Conservation (phyloP, 1,140 invertebrate genomes). For the Zaprionus capensis region DNA sequence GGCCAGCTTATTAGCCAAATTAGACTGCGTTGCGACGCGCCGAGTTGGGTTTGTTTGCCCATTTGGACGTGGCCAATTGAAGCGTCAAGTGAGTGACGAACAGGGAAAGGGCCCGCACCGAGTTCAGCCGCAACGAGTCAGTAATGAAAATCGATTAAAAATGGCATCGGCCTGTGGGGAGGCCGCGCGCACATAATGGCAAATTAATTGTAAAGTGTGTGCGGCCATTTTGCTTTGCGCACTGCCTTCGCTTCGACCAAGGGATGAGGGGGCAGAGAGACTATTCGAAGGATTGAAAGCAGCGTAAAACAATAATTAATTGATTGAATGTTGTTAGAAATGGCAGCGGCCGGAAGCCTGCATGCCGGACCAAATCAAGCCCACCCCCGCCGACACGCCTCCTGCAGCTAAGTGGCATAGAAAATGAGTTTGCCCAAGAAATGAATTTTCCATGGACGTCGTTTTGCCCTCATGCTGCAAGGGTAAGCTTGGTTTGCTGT, state of each 20-base stretch:
- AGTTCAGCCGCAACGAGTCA: slow-evolving; percentile 51
- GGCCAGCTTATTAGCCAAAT: slow-evolving; percentile 80
- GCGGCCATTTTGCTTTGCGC: slow-evolving; percentile 76
- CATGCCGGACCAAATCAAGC: slow-evolving; percentile 3
- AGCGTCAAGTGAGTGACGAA: slow-evolving; percentile 77
- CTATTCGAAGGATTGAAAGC: slow-evolving; percentile 71
- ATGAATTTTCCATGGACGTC: slow-evolving; percentile 60
- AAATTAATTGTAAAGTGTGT: slow-evolving; percentile 81
- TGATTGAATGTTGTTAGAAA: slow-evolving; percentile 74
- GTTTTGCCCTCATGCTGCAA: slow-evolving; percentile 9
- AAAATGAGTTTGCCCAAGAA: slow-evolving; percentile 75
- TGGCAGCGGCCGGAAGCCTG: slow-evolving; percentile 55
- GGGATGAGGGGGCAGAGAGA: neutral
- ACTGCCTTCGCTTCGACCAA: slow-evolving; percentile 57
- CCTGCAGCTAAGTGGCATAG: slow-evolving; percentile 68
- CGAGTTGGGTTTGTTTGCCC: slow-evolving; percentile 63
- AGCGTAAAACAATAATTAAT: slow-evolving; percentile 81
- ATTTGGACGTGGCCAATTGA: slow-evolving; percentile 75
- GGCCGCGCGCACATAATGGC: slow-evolving; percentile 56
- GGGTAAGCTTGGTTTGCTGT: slow-evolving; percentile 6
- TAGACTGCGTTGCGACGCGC: slow-evolving; percentile 52
- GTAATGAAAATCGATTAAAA: slow-evolving; percentile 82
- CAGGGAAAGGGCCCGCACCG: slow-evolving; percentile 8
- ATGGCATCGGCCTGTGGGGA: slow-evolving; percentile 40
- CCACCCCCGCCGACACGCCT: neutral